Percentiles rank a stretch among this genome's conserved stretches.
Evolutionary conservation across 2,797 vertebrate genomes (phyloP).

Genomic region (Leuciscus waleckii): DNA sequence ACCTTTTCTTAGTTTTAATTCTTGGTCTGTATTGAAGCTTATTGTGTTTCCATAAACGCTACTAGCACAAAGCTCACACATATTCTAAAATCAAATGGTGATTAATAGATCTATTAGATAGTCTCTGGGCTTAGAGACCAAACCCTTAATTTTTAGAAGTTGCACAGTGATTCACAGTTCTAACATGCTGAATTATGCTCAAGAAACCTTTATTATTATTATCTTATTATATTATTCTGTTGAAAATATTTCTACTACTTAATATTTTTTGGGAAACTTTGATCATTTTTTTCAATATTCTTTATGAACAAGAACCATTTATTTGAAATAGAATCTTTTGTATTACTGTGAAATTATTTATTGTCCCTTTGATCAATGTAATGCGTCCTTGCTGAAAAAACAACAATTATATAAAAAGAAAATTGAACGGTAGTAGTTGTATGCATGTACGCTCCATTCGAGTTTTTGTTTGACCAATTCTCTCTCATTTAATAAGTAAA

Average conservation of each 20-base stretch:
- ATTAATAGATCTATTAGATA: neutral
- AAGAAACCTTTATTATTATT: neutral
- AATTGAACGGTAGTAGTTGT: neutral
- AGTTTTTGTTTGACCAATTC: neutral
- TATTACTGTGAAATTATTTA: neutral
- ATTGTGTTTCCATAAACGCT: neutral
- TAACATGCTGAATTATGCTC: neutral
- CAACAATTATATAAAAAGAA: too few relatives aligned
- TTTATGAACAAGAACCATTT: neutral
- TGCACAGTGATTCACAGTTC: constrained; percentile 11
- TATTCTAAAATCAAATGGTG: constrained; percentile 31
- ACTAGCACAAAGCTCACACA: neutral
- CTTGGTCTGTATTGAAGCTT: neutral
- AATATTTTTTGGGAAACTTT: neutral
- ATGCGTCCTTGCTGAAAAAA: too few relatives aligned
- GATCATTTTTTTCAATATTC: neutral
- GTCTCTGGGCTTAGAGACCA: neutral
- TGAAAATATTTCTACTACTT: neutral
- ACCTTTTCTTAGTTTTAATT: constrained; percentile 32
- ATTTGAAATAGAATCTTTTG: neutral
- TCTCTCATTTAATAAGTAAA: neutral
- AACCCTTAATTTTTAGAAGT: constrained; percentile 3
- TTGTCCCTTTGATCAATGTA: neutral
- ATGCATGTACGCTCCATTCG: neutral
- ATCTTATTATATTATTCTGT: neutral